Evolutionary conservation across 2,113 vertebrate species (phyloP).

Genomic region (Desmodus rotundus): DNA sequence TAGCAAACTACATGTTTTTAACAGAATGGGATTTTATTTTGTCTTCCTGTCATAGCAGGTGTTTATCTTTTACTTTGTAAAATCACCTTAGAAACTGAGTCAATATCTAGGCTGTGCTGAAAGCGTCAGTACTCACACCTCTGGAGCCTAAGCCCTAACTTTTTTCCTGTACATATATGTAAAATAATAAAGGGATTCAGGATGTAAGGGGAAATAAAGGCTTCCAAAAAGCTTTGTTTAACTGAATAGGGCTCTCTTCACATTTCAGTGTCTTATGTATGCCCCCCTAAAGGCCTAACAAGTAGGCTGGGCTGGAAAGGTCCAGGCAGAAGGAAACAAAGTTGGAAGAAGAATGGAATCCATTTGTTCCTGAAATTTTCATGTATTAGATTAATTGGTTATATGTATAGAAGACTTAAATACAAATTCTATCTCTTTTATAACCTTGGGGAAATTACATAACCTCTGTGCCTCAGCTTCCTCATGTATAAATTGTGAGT

Average conservation of each 20-base stretch:
- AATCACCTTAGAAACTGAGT: not conserved
- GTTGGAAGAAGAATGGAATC: not conserved
- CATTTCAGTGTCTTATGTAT: not conserved
- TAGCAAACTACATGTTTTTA: not conserved
- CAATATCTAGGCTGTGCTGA: not conserved
- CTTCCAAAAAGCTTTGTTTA: not conserved
- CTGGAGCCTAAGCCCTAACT: not conserved
- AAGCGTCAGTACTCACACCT: not conserved
- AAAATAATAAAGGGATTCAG: constrained; percentile 19
- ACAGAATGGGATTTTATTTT: constrained; percentile 7
- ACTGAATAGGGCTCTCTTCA: not conserved
- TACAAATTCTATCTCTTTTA: not conserved
- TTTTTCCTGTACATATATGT: not conserved
- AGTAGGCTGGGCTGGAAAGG: not conserved
- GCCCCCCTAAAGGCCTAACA: not conserved
- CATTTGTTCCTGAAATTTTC: not conserved
- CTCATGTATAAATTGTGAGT: not conserved
- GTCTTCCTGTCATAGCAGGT: not conserved
- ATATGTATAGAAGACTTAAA: not conserved
- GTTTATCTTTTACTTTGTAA: not conserved
- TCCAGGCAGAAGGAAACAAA: constrained; percentile 24
- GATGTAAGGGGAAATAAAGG: not conserved
- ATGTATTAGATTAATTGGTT: not conserved
- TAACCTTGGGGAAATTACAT: not conserved
- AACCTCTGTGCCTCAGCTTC: not conserved